These are phyloP conservation scores for Psophia crepitans DNA, from an alignment of 2,113 vertebrate species.

Conservation along the genomic window DNA sequence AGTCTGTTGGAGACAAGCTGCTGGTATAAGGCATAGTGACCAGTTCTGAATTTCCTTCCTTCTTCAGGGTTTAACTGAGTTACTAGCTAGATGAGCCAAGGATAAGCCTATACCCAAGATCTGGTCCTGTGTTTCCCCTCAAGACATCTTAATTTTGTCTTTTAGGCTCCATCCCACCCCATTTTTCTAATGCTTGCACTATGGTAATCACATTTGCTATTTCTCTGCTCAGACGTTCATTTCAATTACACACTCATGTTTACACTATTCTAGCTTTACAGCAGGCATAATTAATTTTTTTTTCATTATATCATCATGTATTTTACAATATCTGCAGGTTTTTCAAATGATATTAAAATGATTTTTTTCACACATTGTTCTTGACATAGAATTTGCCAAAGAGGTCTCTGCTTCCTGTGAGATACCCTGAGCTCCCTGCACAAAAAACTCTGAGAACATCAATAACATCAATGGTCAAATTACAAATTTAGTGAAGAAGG, in stretches of 20 bases:
- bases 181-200: neutral
- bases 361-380: neutral
- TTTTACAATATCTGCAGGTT: neutral
- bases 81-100: neutral
- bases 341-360: neutral
- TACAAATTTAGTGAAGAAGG: neutral
- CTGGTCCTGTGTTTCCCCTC: neutral
- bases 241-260: neutral
- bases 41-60: neutral
- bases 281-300: neutral
- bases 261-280: neutral
- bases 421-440: neutral
- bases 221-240: neutral
- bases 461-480: neutral
- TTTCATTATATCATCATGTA: neutral
- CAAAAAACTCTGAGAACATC: neutral
- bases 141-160: neutral
- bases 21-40: neutral
- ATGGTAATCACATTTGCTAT: neutral
- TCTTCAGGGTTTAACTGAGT: neutral
- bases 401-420: neutral
- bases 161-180: neutral
- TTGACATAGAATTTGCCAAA: neutral
- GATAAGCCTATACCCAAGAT: neutral
- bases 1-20: neutral